A percentile compares a stretch with the other conserved stretches of the same genome.
Evolutionary conservation across 2,113 vertebrate genomes (phyloP).

Genomic region (Strix uralensis): DNA sequence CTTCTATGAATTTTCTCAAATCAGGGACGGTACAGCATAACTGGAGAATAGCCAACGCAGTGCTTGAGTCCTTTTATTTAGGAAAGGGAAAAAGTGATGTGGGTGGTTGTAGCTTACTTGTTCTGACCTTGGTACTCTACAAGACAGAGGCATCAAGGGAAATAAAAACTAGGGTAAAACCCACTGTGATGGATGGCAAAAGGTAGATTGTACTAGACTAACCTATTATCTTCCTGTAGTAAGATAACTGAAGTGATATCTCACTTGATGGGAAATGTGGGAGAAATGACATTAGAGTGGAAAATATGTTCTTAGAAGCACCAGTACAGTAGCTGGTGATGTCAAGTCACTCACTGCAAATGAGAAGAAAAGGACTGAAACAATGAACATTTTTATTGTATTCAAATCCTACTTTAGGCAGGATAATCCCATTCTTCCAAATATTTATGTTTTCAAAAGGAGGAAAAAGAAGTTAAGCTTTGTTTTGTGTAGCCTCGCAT

Average conservation of each 20-base stretch:
- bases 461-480: neutral
- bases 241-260: neutral
- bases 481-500: neutral
- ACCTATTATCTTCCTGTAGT: neutral
- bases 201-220: neutral
- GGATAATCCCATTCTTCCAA: neutral
- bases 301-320: neutral
- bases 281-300: neutral
- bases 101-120: neutral
- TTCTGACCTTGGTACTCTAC: neutral
- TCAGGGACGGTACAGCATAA: neutral
- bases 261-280: neutral
- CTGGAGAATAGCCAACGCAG: neutral
- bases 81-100: neutral
- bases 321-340: neutral
- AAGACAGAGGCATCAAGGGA: neutral
- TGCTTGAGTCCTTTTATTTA: neutral
- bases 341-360: neutral
- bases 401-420: neutral
- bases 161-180: neutral
- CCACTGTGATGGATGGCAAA: neutral
- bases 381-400: neutral
- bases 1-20: neutral
- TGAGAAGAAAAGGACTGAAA: neutral
- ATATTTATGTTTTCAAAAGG: neutral